A percentile compares a stretch with the other conserved stretches of the same genome.
These are phyloP conservation scores for Solen grandis DNA, from an alignment of 1,140 invertebrate genomes.

Conservation along the genomic window DNA sequence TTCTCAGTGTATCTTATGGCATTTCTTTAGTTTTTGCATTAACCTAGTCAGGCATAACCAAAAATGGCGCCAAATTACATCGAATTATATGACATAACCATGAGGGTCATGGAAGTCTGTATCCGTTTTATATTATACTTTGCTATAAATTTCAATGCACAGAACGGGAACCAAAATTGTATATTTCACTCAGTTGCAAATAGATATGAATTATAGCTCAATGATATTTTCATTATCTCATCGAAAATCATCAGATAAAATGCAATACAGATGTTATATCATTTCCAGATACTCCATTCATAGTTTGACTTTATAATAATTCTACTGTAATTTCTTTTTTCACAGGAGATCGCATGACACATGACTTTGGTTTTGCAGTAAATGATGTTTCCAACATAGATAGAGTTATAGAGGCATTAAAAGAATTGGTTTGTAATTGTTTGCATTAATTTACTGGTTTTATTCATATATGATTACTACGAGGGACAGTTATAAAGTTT, in stretches of 20 bases:
- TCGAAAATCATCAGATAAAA: neutral
- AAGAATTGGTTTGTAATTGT: conserved; percentile 71
- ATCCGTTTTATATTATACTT: too few relatives aligned
- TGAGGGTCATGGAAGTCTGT: too few relatives aligned
- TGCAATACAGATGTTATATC: neutral
- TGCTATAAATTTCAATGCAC: neutral
- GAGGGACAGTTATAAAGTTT: neutral
- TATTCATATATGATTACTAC: neutral
- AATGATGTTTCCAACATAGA: conserved; percentile 76
- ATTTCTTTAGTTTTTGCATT: too few relatives aligned
- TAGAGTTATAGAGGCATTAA: conserved; percentile 73
- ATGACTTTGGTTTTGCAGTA: conserved; percentile 74
- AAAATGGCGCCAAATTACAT: too few relatives aligned
- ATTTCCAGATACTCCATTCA: neutral
- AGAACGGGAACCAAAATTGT: neutral
- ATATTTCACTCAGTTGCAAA: neutral
- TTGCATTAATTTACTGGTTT: neutral
- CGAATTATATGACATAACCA: too few relatives aligned
- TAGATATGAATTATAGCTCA: neutral
- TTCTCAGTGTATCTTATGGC: too few relatives aligned
- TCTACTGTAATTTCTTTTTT: conserved; percentile 11
- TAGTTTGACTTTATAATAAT: neutral
- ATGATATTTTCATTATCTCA: too few relatives aligned
- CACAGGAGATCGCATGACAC: conserved; percentile 74
- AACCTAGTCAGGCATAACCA: too few relatives aligned